Evolutionary conservation across 2,113 vertebrate genomes (phyloP).

Genomic region (Grus americana): DNA sequence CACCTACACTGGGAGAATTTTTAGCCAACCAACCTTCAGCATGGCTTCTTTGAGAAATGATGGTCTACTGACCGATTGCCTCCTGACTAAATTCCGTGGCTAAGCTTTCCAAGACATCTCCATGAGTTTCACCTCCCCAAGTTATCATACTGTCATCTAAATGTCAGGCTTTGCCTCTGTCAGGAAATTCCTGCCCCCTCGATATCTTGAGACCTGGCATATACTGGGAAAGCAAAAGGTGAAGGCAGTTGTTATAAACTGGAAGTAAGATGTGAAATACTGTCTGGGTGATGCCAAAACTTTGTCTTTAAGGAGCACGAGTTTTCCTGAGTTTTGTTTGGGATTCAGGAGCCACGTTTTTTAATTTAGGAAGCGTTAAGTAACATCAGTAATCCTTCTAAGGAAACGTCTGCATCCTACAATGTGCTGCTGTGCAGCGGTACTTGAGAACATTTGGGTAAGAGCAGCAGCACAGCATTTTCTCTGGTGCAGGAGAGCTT

Average conservation of each 20-base stretch:
- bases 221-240: neutral
- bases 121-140: neutral
- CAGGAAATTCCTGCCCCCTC: neutral
- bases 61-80: neutral
- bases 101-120: neutral
- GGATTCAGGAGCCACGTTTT: neutral
- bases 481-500: neutral
- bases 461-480: neutral
- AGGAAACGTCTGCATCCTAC: neutral
- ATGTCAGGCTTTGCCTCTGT: neutral
- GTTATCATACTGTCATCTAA: neutral
- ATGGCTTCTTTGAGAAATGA: neutral
- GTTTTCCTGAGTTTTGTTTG: neutral
- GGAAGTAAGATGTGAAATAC: neutral
- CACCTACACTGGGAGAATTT: neutral
- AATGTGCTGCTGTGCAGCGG: neutral
- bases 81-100: neutral
- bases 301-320: neutral
- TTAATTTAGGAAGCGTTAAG: neutral
- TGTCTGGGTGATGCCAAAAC: neutral
- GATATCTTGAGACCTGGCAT: neutral
- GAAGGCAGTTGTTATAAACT: neutral
- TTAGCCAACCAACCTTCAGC: neutral
- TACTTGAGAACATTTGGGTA: neutral
- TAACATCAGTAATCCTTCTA: neutral